Evolutionary conservation across 2,888 invertebrate genomes (phyloP), one percentile per base, ranked within the genome.

Genomic region (Congeria kusceri): DNA sequence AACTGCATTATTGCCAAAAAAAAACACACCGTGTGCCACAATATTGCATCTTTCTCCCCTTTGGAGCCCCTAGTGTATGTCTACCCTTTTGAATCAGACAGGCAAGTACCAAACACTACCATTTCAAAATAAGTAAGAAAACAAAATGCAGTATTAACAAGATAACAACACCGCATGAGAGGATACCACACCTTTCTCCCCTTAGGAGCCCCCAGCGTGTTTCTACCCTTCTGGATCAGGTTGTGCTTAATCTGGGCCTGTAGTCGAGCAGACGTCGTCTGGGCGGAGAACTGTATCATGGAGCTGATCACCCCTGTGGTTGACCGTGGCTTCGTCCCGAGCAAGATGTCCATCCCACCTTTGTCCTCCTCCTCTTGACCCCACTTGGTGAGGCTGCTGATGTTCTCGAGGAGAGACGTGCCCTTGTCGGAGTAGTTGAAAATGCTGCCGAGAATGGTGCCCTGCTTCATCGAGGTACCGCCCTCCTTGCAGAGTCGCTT

Each of bases 251-350:
- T 91, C 76, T 92, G 92, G 4, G 89, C 88, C 80, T 92, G 90
- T 0, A 92, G 86, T 46, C 93, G 84, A n/a, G 88, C 86, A 3
- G 93, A 86, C 0, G 89, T 89, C 0, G 93, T 93, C 88, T 93
- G 93, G n/a, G 93, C 93, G 63, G 92, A 92, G 83, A 91, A 92
- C 87, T 93, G 93, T n/a, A 93, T 90, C 83, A 86, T 88, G 1
- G 92, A 89, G 64, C 87, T 90, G 47, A 91, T 79, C 23, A 92
- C 73, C 3, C 90, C 91, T 1, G 87, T 86, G n/a, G 66, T 69
- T 9, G 71, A 62, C 53, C 75, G 80, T n/a, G 83, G 83, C 57
- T 67, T 83, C 11, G 84, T 72, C 9, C 91, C 89, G 20, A 91
- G 80, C 57, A 92, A 63, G 4, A 88, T 74, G 64, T 92, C 90